phyloP scores from a whole-genome alignment of 2,888 invertebrate species.

The Xylophagus ater region DNA sequence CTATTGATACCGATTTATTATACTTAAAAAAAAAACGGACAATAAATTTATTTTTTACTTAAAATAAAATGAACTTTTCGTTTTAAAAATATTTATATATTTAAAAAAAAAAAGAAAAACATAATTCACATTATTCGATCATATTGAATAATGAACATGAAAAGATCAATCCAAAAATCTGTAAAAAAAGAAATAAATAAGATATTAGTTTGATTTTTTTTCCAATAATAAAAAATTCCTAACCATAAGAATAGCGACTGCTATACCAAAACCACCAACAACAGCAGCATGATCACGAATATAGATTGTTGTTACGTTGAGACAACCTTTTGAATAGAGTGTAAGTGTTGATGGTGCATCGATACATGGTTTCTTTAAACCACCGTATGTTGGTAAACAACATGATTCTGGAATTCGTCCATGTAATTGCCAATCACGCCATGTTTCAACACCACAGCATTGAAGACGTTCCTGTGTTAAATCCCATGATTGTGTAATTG shows the following conservation, averaged over 20 bases:
- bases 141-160: conserved; percentile 75
- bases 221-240: not conserved
- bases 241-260: conserved; percentile 77
- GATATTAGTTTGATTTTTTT: conserved; percentile 12
- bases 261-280: conserved; percentile 70
- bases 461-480: conserved; percentile 70
- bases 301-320: conserved; percentile 55
- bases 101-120: conserved; percentile 10
- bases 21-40: conserved; percentile 15
- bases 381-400: conserved; percentile 52
- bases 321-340: conserved; percentile 61
- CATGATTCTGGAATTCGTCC: conserved; percentile 64
- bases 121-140: conserved; percentile 48
- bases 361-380: conserved; percentile 37
- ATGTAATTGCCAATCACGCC: conserved; percentile 66
- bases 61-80: too few species aligned
- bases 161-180: conserved; percentile 77
- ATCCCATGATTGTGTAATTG: conserved; percentile 77
- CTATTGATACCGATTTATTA: not conserved
- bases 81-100: too few species aligned
- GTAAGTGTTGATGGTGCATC: conserved; percentile 33
- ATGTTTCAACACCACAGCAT: conserved; percentile 73
- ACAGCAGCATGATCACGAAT: conserved; percentile 67
- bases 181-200: conserved; percentile 38
- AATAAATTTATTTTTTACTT: not conserved